phyloP scores from a whole-genome alignment of 92 coral and sea anemone genomes.

The Siderastrea siderea region DNA sequence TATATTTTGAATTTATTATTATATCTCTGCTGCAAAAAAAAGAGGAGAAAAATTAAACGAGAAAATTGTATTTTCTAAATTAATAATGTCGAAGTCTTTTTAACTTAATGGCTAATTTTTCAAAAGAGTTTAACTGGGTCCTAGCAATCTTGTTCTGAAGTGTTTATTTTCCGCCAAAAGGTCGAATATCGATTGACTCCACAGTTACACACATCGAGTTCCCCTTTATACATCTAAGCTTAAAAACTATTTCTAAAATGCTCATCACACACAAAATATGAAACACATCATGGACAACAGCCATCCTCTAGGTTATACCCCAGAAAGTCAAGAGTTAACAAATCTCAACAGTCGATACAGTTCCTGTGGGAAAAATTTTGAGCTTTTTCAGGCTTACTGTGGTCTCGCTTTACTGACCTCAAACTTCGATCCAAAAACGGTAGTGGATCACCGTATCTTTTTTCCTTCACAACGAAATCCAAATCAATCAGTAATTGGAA shows the following conservation, averaged over 20 bases:
- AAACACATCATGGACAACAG: neutral
- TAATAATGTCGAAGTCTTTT: neutral
- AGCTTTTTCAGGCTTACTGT: neutral
- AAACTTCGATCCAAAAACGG: slow-evolving; percentile 19
- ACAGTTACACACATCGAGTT: neutral
- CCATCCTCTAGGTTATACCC: neutral
- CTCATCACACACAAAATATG: neutral
- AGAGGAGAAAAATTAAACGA: too few species aligned
- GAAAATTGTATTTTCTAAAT: too few species aligned
- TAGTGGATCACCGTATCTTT: neutral
- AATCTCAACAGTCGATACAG: too few species aligned
- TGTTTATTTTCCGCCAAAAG: neutral
- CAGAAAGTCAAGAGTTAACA: slow-evolving; percentile 20
- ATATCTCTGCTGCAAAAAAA: too few species aligned
- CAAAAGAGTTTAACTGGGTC: neutral
- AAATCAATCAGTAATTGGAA: slow-evolving; percentile 3
- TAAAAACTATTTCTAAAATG: neutral
- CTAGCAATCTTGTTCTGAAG: neutral
- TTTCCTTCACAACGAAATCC: neutral
- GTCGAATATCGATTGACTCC: neutral
- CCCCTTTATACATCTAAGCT: neutral
- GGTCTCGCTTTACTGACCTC: slow-evolving; percentile 46
- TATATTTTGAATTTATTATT: too few species aligned
- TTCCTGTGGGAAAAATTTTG: neutral
- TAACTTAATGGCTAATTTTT: neutral